These are phyloP conservation scores for Megatriorchis doriae DNA, from an alignment of 2,113 vertebrate genomes.

Conservation along the genomic window DNA sequence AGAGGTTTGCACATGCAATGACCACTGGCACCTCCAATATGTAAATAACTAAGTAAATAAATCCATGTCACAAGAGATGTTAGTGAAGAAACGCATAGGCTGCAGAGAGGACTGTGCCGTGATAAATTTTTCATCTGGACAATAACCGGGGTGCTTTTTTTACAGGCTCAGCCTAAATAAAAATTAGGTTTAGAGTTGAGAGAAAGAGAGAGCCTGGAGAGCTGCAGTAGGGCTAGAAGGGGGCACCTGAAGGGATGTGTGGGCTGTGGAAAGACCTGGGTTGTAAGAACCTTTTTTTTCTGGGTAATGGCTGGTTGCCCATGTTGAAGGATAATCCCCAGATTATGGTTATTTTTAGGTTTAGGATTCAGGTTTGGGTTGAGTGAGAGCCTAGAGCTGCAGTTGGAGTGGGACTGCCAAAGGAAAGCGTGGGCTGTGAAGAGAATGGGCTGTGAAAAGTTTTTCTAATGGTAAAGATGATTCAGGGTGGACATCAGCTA, in stretches of 20 bases:
- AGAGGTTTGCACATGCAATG: accelerated
- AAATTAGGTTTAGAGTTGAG: neutral
- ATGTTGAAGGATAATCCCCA: neutral
- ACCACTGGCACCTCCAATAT: neutral
- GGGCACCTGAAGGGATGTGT: neutral
- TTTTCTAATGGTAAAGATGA: neutral
- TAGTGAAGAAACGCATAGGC: neutral
- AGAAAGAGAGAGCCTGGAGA: neutral
- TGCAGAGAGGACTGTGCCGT: neutral
- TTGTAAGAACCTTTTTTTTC: neutral
- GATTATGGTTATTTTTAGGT: constrained; percentile 31
- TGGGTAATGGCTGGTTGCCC: neutral
- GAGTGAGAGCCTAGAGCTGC: neutral
- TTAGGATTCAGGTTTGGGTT: neutral
- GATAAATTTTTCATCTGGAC: neutral
- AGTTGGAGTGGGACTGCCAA: neutral
- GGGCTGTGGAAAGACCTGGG: neutral
- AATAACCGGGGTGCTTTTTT: neutral
- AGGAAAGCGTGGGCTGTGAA: neutral
- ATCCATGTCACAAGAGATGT: neutral
- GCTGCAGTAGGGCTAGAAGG: neutral
- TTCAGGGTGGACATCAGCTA: neutral
- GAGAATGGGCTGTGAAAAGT: neutral
- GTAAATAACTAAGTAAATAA: neutral
- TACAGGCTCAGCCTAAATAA: neutral